A percentile compares a stretch with the other conserved stretches of the same genome.
Evolutionary conservation across 2,888 invertebrate genomes (phyloP).

Genomic region (Amiota minor): DNA sequence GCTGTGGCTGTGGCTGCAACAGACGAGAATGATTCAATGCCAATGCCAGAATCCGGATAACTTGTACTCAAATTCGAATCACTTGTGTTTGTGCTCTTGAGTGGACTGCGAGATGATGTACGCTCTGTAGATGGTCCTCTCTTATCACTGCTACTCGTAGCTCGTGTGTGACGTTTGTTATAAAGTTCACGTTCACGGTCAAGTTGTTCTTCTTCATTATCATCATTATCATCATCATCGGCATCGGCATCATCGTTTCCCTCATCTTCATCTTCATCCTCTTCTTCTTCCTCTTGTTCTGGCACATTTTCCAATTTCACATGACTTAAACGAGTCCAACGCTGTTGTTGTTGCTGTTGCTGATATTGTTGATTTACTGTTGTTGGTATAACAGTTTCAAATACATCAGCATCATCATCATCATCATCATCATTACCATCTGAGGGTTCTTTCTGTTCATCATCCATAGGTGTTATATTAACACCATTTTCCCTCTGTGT

Average conservation of each 20-base stretch:
- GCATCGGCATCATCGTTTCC: constrained; percentile 48
- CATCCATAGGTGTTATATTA: constrained; percentile 59
- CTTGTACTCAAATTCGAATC: constrained; percentile 70
- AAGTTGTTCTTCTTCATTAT: constrained; percentile 28
- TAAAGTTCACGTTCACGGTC: constrained; percentile 40
- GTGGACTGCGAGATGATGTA: constrained; percentile 48
- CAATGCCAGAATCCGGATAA: constrained; percentile 70
- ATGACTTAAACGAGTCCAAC: constrained; percentile 60
- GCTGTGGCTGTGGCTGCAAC: constrained; percentile 31
- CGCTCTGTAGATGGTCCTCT: constrained; percentile 35
- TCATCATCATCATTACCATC: constrained; percentile 38
- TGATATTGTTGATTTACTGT: constrained; percentile 53
- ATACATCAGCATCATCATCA: constrained; percentile 53
- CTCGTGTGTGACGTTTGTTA: constrained; percentile 24
- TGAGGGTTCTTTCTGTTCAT: constrained; percentile 31
- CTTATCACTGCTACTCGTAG: constrained; percentile 24
- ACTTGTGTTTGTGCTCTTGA: constrained; percentile 58
- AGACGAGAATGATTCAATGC: constrained; percentile 32
- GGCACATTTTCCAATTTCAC: constrained; percentile 67
- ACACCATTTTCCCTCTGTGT: constrained; percentile 29
- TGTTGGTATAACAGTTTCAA: constrained; percentile 54
- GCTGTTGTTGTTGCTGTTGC: constrained; percentile 43
- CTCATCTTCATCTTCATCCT: constrained; percentile 48
- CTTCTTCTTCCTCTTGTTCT: constrained; percentile 61
- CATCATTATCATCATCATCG: constrained; percentile 40